Evolutionary conservation across 2,113 vertebrate species (phyloP), one percentile per base, ranked within the genome.

Genomic region (Larimichthys crocea): DNA sequence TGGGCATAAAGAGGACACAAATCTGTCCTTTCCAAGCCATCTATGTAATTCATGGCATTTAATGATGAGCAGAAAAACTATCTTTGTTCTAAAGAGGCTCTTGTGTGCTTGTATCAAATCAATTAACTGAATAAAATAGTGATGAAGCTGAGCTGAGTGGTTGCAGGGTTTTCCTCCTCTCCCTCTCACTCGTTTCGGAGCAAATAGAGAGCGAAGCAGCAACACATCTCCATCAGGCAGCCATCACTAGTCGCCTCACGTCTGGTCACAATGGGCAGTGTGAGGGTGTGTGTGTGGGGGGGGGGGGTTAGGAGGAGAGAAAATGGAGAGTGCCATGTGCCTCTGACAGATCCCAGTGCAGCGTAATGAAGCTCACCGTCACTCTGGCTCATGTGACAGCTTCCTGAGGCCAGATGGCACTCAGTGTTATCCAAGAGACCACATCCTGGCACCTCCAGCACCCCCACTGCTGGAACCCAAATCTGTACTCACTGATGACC

Each of bases 301-400:
- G 31, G 31, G 35, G 65, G 62, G 69, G 69, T 49, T 31, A 10
- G 53, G 6, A 1, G 46, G 31, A 48, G 60, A 73, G 74, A 20
- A 75, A 80, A 65, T 78, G 74, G 55, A 64, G 79, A 77, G 73
- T 8, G 68, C 70, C 91, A 90, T 92, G 92, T 89, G 89, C 84
- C 76, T 40, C 62, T 92, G 88, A 86, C 87, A 84, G 80, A 86
- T 84, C 60, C 40, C 77, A 64, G 56, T 2, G 73, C 73, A 57
- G 80, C 42, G 22, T 77, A 82, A 90, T 85, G 73, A 79, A 80
- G 57, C 76, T 65, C 62, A 53, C 50, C 40, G 22, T 80, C 66
- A 80, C 76, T 67, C 63, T 46, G 74, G 69, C 83, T 80, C 73
- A 52, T 71, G 79, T 63, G 65, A 79, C 73, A 64, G 72, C 59